These are phyloP conservation scores for Polypterus senegalus DNA, from an alignment of 2,113 vertebrate genomes.

Conservation along the genomic window DNA sequence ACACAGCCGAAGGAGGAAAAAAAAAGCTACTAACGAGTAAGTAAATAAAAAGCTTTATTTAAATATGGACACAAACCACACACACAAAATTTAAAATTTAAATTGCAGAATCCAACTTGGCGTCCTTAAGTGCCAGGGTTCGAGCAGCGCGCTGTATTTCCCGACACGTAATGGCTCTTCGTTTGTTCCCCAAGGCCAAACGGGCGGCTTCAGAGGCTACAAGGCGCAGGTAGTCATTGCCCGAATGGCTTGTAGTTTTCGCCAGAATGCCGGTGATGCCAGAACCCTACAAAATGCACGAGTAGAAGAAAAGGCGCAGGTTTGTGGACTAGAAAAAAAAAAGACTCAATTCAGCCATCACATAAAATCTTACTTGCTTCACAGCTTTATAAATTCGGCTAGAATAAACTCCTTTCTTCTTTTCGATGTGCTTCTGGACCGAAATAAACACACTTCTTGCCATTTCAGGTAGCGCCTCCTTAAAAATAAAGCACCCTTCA, in stretches of 20 bases:
- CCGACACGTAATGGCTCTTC: constrained; percentile 27
- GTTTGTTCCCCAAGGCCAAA: constrained; percentile 32
- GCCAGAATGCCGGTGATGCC: background rate
- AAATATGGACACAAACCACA: too few relatives aligned
- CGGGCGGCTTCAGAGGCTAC: constrained; percentile 40
- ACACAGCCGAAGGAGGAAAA: too few relatives aligned
- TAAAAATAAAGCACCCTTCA: too few relatives aligned
- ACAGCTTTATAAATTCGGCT: too few relatives aligned
- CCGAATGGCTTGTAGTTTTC: background rate
- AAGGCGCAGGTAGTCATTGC: constrained; percentile 11
- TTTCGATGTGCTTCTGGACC: too few relatives aligned
- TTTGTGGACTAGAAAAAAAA: background rate
- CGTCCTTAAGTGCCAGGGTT: background rate
- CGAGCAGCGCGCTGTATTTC: constrained; percentile 35
- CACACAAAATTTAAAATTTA: too few relatives aligned
- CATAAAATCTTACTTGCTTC: background rate
- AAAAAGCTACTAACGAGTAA: too few relatives aligned
- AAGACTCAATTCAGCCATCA: constrained; percentile 1
- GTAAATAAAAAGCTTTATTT: too few relatives aligned
- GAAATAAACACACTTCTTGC: too few relatives aligned
- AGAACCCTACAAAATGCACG: background rate
- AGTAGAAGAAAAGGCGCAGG: background rate
- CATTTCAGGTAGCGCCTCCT: too few relatives aligned
- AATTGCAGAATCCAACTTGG: too few relatives aligned
- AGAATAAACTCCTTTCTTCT: too few relatives aligned